Evolutionary conservation across 2,797 vertebrate species (phyloP).

Genomic region (Hypotaenidia okinawae): DNA sequence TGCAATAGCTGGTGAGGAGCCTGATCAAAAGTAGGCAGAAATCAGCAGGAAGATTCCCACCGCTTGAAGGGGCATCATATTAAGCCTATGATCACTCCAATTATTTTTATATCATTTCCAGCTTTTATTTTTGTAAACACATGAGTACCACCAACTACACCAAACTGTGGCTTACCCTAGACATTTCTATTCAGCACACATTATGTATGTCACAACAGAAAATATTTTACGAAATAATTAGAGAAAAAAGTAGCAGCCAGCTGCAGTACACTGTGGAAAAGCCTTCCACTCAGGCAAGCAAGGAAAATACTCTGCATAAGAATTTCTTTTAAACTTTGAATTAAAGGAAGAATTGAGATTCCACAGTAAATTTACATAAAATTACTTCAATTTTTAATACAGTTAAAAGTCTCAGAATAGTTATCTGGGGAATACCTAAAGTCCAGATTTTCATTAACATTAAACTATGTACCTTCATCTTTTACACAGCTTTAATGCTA

Average conservation of each 20-base stretch:
- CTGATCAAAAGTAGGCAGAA: neutral
- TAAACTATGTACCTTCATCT: neutral
- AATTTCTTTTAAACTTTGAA: neutral
- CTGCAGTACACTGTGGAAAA: neutral
- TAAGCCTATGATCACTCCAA: neutral
- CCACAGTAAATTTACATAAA: neutral
- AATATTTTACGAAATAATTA: neutral
- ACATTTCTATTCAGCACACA: fast-evolving
- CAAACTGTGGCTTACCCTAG: neutral
- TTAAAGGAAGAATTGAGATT: neutral
- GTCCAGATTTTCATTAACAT: neutral
- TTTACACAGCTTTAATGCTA: neutral
- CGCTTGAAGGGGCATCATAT: fast-evolving
- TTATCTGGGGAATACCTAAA: neutral
- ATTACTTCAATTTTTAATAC: neutral
- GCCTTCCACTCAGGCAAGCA: neutral
- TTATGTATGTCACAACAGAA: neutral
- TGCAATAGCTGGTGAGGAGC: neutral
- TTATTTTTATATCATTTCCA: neutral
- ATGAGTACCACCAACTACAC: neutral
- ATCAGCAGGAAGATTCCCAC: neutral
- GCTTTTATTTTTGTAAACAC: neutral
- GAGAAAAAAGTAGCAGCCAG: neutral
- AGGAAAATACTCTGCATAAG: neutral
- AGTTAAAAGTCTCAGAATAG: neutral